Base-by-base conservation (phyloP, 2,797 vertebrate genomes). In the Brachyalestes nurse region DNA sequence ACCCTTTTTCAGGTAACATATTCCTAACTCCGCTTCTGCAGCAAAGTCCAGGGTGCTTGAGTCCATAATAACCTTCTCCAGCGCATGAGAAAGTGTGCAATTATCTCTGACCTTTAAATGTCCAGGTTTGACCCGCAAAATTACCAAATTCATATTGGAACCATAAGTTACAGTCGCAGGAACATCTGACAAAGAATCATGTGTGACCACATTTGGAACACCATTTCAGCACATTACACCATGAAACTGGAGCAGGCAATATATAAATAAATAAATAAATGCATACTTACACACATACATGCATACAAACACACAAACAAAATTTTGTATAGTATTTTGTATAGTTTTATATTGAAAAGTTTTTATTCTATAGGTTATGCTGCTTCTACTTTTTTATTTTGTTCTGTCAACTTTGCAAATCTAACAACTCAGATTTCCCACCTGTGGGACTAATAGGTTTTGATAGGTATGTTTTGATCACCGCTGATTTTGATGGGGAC, bases 1-100 rank as follows among this genome's bases (percentile, higher is more conserved):
- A 55, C 51, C 57, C 45, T 55, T 81, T 84, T 74, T 75, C 67
- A 65, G 82, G 55, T 80, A 86, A 77, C 73, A 77, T 69, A 77
- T 25, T 34, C 12, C 13, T 78, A 40, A 77, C 47, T 47, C 55
- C 4, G 49, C 1, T 62, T 51, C n/a, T 53, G 47, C 67, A 65
- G 69, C 8, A 60, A 73, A 34, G 57, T 67, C 9, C 42, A 57
- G 74, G 70, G 53, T 62, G 61, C 28, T 53, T 1, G 72, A 72
- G 66, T 62, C 69, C 62, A 61, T 66, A 77, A 42, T 40, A 38
- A 69, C 45, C 72, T 40, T 62, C 55, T 42, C 64, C 58, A 65
- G 47, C 5, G 17, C 62, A 60, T 21, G 23, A n/a, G 38, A 78
- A 58, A 49, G 8, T 21, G 28, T 74, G 28, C 34, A 67, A 70